Percentiles rank a stretch among this genome's conserved stretches.
phyloP scores from a whole-genome alignment of 2,888 invertebrate genomes.

The Salpingus planirostris region DNA sequence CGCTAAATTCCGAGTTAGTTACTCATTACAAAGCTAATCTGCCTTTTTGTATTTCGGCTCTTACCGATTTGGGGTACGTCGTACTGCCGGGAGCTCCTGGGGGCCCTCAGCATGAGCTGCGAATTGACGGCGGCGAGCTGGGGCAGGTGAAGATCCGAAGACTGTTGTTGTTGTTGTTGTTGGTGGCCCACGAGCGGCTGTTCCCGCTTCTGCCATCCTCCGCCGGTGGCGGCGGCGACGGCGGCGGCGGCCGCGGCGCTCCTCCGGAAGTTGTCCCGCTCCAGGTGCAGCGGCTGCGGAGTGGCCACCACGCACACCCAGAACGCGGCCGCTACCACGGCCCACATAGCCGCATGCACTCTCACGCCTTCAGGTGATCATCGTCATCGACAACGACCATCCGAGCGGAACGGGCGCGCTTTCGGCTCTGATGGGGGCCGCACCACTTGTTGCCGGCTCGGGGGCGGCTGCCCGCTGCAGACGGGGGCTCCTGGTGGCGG shows the following conservation, averaged over 20 bases:
- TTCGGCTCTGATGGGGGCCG: too few relatives aligned
- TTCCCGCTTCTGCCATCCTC: constrained; percentile 1
- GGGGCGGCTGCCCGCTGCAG: too few relatives aligned
- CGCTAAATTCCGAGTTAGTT: too few relatives aligned
- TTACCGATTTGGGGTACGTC: constrained; percentile 81
- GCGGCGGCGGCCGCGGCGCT: constrained; percentile 22
- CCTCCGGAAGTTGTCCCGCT: constrained; percentile 34
- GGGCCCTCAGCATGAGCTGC: constrained; percentile 70
- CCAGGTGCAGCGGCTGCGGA: constrained; percentile 38
- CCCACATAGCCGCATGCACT: constrained; percentile 36
- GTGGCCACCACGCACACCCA: constrained; percentile 41
- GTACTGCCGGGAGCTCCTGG: constrained; percentile 67
- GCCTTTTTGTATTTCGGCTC: too few relatives aligned
- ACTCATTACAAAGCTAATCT: too few relatives aligned
- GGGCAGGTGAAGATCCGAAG: constrained; percentile 34
- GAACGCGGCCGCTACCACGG: constrained; percentile 35
- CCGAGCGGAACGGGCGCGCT: too few relatives aligned
- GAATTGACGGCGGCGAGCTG: constrained; percentile 37
- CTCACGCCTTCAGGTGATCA: constrained; percentile 36
- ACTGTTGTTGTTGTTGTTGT: constrained; percentile 10
- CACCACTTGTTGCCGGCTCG: constrained; percentile 11
- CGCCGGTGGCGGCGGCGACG: constrained; percentile 12
- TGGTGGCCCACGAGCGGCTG: too few relatives aligned
- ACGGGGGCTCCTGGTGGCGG: too few relatives aligned
- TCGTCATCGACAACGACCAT: constrained; percentile 26